Evolutionary conservation across 1,140 invertebrate species (phyloP).

Genomic region (Sweltsa coloradensis): DNA sequence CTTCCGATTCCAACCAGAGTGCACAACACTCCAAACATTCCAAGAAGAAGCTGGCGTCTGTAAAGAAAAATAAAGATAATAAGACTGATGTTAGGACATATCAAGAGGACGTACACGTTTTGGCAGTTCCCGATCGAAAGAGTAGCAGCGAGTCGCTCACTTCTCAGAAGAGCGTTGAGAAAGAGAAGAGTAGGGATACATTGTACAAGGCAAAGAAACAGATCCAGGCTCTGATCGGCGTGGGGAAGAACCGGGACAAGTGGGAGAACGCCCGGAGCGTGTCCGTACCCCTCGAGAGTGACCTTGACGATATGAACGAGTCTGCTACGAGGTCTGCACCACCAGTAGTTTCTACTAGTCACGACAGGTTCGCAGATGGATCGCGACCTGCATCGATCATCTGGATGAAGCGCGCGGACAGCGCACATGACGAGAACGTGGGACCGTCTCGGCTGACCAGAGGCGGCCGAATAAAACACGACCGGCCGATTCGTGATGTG

Average conservation of each 20-base stretch:
- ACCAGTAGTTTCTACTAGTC: constrained; percentile 27
- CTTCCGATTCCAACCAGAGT: too few species aligned
- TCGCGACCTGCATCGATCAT: too few species aligned
- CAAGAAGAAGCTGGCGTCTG: constrained; percentile 19
- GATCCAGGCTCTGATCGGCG: constrained; percentile 27
- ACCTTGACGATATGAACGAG: constrained; percentile 27
- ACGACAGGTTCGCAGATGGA: too few species aligned
- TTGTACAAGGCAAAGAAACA: constrained; percentile 29
- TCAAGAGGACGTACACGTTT: constrained; percentile 1
- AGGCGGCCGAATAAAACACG: too few species aligned
- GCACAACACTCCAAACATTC: too few species aligned
- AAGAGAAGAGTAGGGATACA: constrained; percentile 27
- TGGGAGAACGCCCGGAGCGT: neutral
- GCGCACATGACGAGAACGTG: too few species aligned
- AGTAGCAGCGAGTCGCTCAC: constrained; percentile 40
- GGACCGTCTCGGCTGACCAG: too few species aligned
- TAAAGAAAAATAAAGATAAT: constrained; percentile 16
- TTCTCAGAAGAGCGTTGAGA: constrained; percentile 35
- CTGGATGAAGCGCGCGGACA: too few species aligned
- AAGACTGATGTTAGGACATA: constrained; percentile 10
- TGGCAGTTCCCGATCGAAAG: constrained; percentile 29
- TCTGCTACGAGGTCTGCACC: constrained; percentile 30
- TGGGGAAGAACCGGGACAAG: constrained; percentile 17
- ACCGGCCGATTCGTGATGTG: too few species aligned
- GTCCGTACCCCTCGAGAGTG: constrained; percentile 36